Percentiles rank a stretch among this genome's conserved stretches.
Evolutionary conservation across 2,113 vertebrate species (phyloP).

Genomic region (Platichthys stellatus): DNA sequence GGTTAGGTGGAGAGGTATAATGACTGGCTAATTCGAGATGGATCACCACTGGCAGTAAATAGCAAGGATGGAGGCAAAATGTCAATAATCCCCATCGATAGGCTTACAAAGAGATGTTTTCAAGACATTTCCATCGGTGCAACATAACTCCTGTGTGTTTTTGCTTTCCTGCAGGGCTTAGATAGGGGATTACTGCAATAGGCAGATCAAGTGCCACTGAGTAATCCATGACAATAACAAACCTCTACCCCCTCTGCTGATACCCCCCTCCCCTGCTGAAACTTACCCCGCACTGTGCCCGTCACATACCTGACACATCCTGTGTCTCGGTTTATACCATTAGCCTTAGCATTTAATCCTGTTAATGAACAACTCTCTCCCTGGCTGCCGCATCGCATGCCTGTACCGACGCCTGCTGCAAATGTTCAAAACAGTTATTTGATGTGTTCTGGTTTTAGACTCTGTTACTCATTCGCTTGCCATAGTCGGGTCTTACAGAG

Average conservation of each 20-base stretch:
- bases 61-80: constrained; percentile 66
- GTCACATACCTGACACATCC: constrained; percentile 76
- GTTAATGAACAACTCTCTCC: constrained; percentile 77
- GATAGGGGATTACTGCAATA: constrained; percentile 78
- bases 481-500: constrained; percentile 39
- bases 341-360: constrained; percentile 77
- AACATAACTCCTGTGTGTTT: constrained; percentile 77
- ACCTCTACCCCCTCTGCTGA: constrained; percentile 46
- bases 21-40: constrained; percentile 83
- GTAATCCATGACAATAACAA: constrained; percentile 83
- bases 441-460: constrained; percentile 74
- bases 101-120: constrained; percentile 75
- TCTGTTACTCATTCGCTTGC: constrained; percentile 64
- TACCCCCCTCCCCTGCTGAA: constrained; percentile 58
- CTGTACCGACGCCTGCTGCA: constrained; percentile 56
- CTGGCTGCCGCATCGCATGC: constrained; percentile 38
- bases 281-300: constrained; percentile 65
- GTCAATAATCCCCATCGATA: constrained; percentile 75
- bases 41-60: constrained; percentile 77
- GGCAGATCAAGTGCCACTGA: constrained; percentile 80
- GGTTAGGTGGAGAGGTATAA: constrained; percentile 78
- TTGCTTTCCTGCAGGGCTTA: constrained; percentile 74
- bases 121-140: constrained; percentile 72
- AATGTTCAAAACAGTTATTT: constrained; percentile 68
- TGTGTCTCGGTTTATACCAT: constrained; percentile 73